phyloP scores from a whole-genome alignment of 1,140 invertebrate genomes.

The Antheraea mylitta region DNA sequence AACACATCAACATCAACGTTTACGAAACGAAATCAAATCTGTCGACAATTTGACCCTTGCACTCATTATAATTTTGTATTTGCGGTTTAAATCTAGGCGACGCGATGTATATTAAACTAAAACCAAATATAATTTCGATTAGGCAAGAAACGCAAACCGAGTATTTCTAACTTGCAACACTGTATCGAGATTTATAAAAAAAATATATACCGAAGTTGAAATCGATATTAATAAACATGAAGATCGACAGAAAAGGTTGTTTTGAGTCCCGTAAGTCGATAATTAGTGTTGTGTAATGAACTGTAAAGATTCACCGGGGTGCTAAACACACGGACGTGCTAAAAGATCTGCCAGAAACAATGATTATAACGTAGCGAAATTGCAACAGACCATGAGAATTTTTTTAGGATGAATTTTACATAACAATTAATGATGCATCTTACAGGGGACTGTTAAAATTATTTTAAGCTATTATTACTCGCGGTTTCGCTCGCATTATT shows the following conservation, averaged over 20 bases:
- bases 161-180: constrained; percentile 20
- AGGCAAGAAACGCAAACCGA: constrained; percentile 16
- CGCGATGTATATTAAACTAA: neutral
- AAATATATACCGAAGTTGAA: constrained; percentile 1
- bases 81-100: constrained; percentile 3
- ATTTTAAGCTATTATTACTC: too few relatives aligned
- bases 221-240: neutral
- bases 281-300: constrained; percentile 48
- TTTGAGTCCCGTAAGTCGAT: constrained; percentile 18
- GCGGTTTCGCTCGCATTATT: too few relatives aligned
- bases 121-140: constrained; percentile 6
- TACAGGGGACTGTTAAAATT: too few relatives aligned
- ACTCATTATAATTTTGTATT: neutral
- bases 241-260: constrained; percentile 4
- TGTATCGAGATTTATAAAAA: neutral
- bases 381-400: constrained; percentile 58
- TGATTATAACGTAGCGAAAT: constrained; percentile 51
- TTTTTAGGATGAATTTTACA: neutral
- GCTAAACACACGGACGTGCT: constrained; percentile 46
- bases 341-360: constrained; percentile 48
- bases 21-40: neutral
- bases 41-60: neutral
- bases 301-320: constrained; percentile 30
- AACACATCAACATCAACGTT: neutral
- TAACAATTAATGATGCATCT: neutral